A percentile compares a stretch with the other conserved stretches of the same genome.
Evolutionary conservation across 2,888 invertebrate genomes (phyloP).

Genomic region (Elysia crispata): DNA sequence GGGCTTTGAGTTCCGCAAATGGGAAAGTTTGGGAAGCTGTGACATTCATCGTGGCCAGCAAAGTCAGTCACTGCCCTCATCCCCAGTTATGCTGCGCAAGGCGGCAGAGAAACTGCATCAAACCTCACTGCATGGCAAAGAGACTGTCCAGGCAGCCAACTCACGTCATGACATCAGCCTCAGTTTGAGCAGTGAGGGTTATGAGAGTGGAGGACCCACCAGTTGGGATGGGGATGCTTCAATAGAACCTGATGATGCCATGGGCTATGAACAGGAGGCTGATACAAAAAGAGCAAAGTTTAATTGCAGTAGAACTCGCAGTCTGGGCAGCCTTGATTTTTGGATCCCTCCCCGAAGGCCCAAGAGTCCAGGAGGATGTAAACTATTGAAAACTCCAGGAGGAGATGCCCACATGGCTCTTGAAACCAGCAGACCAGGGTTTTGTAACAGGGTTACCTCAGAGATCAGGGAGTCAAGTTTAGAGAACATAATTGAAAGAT

Average conservation of each 20-base stretch:
- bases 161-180: background rate
- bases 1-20: background rate
- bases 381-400: background rate
- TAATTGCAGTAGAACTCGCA: slow-evolving; percentile 40
- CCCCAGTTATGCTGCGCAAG: slow-evolving; percentile 68
- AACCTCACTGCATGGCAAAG: slow-evolving; percentile 68
- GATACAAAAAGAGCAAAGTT: slow-evolving; percentile 28
- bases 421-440: slow-evolving; percentile 21
- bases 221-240: background rate
- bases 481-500: slow-evolving; percentile 27
- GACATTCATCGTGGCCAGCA: slow-evolving; percentile 51
- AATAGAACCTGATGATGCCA: background rate
- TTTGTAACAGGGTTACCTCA: slow-evolving; percentile 20
- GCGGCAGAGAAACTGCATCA: slow-evolving; percentile 70
- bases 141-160: slow-evolving; percentile 53
- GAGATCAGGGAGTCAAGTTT: slow-evolving; percentile 45
- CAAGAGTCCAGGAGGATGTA: background rate
- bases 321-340: slow-evolving; percentile 42
- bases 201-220: slow-evolving; percentile 9
- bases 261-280: background rate
- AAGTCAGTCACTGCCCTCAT: slow-evolving; percentile 74
- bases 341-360: slow-evolving; percentile 32
- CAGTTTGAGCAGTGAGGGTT: slow-evolving; percentile 25
- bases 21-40: background rate
- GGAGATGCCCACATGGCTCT: background rate